Percentiles rank a stretch among this genome's conserved stretches.
These are phyloP conservation scores for Pogona vitticeps DNA, from an alignment of 2,113 vertebrate genomes.

Conservation along the genomic window DNA sequence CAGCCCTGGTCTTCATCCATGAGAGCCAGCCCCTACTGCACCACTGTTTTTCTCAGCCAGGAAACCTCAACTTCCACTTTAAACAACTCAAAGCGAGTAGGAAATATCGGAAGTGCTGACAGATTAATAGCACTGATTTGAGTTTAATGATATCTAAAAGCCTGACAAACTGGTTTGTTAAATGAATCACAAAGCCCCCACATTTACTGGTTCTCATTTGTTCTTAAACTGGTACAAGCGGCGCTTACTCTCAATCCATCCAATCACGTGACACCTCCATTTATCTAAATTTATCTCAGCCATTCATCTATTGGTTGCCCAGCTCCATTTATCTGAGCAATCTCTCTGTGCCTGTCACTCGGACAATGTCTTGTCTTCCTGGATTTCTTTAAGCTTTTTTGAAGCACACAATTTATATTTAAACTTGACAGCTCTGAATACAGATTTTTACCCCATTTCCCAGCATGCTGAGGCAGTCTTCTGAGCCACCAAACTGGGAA, in stretches of 20 bases:
- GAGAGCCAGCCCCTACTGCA: too few relatives aligned
- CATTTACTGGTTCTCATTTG: slow-evolving; percentile 47
- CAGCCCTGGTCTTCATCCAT: too few relatives aligned
- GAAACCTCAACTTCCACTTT: too few relatives aligned
- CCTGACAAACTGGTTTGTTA: slow-evolving; percentile 64
- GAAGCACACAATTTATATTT: slow-evolving; percentile 30
- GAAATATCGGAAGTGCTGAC: slow-evolving; percentile 3
- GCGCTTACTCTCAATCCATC: slow-evolving; percentile 47
- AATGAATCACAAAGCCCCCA: slow-evolving; percentile 34
- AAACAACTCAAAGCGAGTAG: background rate
- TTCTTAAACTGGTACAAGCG: slow-evolving; percentile 34
- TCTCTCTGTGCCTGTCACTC: background rate
- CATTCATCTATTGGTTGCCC: background rate
- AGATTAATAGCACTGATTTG: slow-evolving; percentile 43
- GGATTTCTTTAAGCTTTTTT: slow-evolving; percentile 31
- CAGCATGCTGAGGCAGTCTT: background rate
- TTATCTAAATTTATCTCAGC: slow-evolving; percentile 15
- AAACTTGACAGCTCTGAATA: background rate
- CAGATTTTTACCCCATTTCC: slow-evolving; percentile 6
- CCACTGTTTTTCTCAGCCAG: too few relatives aligned
- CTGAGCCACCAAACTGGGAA: background rate
- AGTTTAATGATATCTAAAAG: slow-evolving; percentile 58
- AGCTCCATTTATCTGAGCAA: background rate
- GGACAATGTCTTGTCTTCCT: background rate
- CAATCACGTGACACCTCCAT: slow-evolving; percentile 6